A percentile compares a stretch with the other conserved stretches of the same genome.
phyloP scores from a whole-genome alignment of 2,113 vertebrate genomes.

The Taxidea taxus region DNA sequence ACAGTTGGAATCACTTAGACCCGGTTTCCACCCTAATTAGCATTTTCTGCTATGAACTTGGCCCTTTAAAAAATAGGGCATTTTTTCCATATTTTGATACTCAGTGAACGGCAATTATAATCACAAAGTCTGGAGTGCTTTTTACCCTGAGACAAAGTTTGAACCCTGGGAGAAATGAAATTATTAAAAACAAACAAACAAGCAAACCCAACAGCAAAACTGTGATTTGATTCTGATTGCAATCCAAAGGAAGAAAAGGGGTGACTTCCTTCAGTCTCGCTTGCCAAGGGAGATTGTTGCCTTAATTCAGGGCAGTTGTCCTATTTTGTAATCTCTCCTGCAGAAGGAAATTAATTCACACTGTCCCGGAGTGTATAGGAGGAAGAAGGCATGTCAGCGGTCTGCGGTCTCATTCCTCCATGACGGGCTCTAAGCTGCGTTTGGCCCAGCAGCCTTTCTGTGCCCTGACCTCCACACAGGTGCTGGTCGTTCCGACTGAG shows the following conservation, averaged over 20 bases:
- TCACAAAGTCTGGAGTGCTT: neutral
- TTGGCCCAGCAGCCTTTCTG: neutral
- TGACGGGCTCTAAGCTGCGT: neutral
- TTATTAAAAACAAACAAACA: neutral
- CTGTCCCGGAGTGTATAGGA: neutral
- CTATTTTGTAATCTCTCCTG: neutral
- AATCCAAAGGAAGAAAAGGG: neutral
- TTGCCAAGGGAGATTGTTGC: neutral
- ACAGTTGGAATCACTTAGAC: neutral
- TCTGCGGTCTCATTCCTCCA: slow-evolving; percentile 2
- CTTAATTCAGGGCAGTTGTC: neutral
- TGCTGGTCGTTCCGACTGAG: fast-evolving
- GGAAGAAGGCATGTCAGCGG: neutral
- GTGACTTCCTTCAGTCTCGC: fast-evolving
- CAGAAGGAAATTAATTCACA: neutral
- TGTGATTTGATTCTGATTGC: neutral
- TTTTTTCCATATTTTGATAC: neutral
- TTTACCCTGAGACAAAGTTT: neutral
- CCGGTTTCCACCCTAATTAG: neutral
- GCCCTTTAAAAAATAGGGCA: neutral
- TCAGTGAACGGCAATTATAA: neutral
- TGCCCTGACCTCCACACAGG: fast-evolving
- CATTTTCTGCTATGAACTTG: neutral
- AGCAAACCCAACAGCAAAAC: neutral
- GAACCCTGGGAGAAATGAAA: neutral